Base-by-base conservation (phyloP, 2,888 invertebrate species). In the Galeopsomyia nigrocyanea region DNA sequence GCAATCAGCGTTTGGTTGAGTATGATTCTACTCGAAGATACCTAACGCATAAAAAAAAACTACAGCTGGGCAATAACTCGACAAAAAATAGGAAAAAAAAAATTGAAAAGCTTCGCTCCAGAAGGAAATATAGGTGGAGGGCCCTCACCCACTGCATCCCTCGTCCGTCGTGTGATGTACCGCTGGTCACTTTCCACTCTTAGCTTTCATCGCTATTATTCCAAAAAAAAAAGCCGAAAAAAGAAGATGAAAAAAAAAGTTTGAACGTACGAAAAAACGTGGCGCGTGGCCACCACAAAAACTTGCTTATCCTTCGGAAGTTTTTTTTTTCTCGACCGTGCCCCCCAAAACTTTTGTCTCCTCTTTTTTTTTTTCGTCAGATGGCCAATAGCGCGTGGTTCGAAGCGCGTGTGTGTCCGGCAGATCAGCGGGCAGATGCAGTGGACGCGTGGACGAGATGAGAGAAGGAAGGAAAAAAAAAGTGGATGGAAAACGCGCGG, bases 321-420 rank as follows among this genome's bases (percentile, higher is more conserved):
- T 47, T 21, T 50, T 58, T 26, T 53, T 53, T 51, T n/a, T 9
- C 9, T 53, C 22, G 10, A 22, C 46, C 46, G 39, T 60, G 16
- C 49, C 53, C 3, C 22, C 21, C 19, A 39, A n/a, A 19, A 60
- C 16, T 21, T 16, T 17, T 51, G 67, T 68, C 61, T 68, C 61
- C 55, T 39, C 60, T 49, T 55, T 39, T 26, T 56, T 71, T 60
- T 71, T 26, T 49, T 39, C 14, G 72, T 72, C 72, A 72, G 72
- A 72, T 72, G 72, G 72, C 68, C 71, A 67, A 22, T 57, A 17
- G 19, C 19, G 51, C 7, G 53, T 51, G 31, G 46, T 66, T 49
- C 49, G 26, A 2, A 13, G 47, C 47, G 22, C n/a, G 61, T 14
- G 46, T 7, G 14, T 58, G 68, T 71, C 71, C 71, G 22, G 74